phyloP scores from a whole-genome alignment of 2,888 invertebrate genomes.

The Leptopilina drosophilae region DNA sequence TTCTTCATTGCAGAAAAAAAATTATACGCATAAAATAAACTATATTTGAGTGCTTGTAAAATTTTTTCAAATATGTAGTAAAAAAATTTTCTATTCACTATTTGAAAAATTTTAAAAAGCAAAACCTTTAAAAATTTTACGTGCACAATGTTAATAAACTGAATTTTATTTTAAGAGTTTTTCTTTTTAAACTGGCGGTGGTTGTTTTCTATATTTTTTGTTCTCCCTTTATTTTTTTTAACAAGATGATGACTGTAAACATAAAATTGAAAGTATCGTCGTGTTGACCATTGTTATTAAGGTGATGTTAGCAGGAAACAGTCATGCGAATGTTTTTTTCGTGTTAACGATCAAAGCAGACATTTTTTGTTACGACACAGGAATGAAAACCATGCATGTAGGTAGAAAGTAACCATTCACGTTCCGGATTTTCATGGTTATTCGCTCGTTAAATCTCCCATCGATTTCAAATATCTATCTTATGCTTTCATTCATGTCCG shows the following conservation, averaged over 20 bases:
- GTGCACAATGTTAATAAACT: not conserved
- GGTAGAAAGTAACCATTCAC: conserved; percentile 17
- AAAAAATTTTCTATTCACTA: no score
- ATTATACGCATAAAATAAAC: no score
- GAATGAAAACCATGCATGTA: not conserved
- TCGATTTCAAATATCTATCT: conserved; percentile 22
- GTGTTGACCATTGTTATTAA: conserved; percentile 12
- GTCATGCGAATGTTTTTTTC: conserved; percentile 18
- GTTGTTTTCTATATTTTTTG: not conserved
- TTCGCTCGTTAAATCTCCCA: conserved; percentile 24
- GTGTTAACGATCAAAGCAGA: conserved; percentile 1
- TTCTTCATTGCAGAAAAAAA: no score
- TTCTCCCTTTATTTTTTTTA: not conserved
- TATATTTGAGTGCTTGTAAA: no score
- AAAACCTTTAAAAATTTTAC: no score
- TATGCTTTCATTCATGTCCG: not conserved
- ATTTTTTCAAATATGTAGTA: no score
- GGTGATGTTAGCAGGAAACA: conserved; percentile 7
- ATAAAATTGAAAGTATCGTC: not conserved
- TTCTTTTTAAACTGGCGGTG: not conserved
- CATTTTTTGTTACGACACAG: conserved; percentile 26
- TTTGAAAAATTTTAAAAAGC: no score
- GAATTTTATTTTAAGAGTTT: not conserved
- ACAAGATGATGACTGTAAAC: not conserved
- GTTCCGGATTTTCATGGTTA: conserved; percentile 15